phyloP scores from a whole-genome alignment of 2,888 invertebrate genomes.

The Syrista parreyssii region DNA sequence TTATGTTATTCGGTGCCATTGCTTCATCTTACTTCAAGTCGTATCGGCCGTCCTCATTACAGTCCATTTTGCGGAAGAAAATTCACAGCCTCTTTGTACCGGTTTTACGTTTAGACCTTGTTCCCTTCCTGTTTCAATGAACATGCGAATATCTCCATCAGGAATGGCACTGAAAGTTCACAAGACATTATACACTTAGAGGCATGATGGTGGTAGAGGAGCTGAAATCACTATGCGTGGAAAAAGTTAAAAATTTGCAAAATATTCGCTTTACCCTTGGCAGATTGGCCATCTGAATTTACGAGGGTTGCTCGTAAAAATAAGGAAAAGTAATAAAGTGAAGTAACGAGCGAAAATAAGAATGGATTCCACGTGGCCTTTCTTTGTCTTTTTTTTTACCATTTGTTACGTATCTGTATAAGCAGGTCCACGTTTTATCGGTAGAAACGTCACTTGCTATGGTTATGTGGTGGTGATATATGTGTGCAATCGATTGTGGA shows the following conservation, averaged over 20 bases:
- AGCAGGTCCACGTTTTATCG: neutral
- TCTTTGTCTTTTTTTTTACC: neutral
- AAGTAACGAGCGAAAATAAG: slow-evolving; percentile 4
- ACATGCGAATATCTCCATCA: neutral
- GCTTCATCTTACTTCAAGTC: neutral
- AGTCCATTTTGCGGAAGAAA: neutral
- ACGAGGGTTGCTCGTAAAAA: slow-evolving; percentile 12
- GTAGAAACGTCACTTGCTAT: slow-evolving; percentile 7
- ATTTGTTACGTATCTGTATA: neutral
- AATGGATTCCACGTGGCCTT: neutral
- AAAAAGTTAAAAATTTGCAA: neutral
- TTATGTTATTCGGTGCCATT: neutral
- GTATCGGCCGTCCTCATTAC: neutral
- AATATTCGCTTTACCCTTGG: neutral
- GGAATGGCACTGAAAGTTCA: neutral
- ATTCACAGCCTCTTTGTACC: neutral
- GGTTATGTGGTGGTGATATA: slow-evolving; percentile 10
- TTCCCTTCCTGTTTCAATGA: neutral
- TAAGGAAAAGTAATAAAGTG: neutral
- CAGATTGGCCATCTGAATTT: slow-evolving; percentile 20
- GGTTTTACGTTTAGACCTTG: neutral
- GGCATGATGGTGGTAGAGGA: neutral
- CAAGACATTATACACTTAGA: neutral
- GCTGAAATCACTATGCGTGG: neutral
- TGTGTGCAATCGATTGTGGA: slow-evolving; percentile 48